Evolutionary conservation across 2,797 vertebrate genomes (phyloP), one percentile per base, ranked within the genome.

Genomic region (Rousettus madagascariensis): DNA sequence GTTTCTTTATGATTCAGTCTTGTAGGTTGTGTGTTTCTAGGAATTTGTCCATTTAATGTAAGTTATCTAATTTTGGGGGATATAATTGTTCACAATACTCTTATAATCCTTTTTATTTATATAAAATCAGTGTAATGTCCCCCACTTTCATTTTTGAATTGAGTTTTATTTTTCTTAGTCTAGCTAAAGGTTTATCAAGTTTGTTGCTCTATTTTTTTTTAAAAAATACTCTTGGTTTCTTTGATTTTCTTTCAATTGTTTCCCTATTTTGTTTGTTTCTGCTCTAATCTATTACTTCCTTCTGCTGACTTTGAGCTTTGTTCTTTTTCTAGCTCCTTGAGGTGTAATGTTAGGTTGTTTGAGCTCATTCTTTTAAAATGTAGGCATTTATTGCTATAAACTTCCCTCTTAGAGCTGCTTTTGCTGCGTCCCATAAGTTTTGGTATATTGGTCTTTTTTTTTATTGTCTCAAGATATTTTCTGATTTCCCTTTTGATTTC

Each of bases 21-120:
- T 80, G 38, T 89, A 28, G 49, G 15, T 38, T 65, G 24, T 89
- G 30, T 80, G 22, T 91, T 94, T 94, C 68, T 63, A 96, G 53
- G 51, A 53, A 69, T 94, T 71, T 63, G n/a, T 77, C 11, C 38
- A 6, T 87, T 68, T 86, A 16, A 66, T 66, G 4, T 82, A 36
- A 77, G 16, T 83, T 90, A 59, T 49, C 30, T 16, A 90, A 33
- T 33, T 68, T n/a, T 2, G 87, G 88, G 28, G 33, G 16, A 43
- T 51, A 24, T n/a, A 41, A 28, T 20, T 79, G 4, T 13, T 90
- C 12, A 43, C 1, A 68, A 2, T 55, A 75, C 11, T 74, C 33
- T 80, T 72, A 28, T 30, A 80, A 53, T 66, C 3, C 3, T 65
- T 79, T 49, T 68, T 75, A 61, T 51, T 86, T 86, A 26, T 83